A percentile compares a stretch with the other conserved stretches of the same genome.
Evolutionary conservation across 2,888 invertebrate genomes (phyloP).

Genomic region (Tinea pellionella): DNA sequence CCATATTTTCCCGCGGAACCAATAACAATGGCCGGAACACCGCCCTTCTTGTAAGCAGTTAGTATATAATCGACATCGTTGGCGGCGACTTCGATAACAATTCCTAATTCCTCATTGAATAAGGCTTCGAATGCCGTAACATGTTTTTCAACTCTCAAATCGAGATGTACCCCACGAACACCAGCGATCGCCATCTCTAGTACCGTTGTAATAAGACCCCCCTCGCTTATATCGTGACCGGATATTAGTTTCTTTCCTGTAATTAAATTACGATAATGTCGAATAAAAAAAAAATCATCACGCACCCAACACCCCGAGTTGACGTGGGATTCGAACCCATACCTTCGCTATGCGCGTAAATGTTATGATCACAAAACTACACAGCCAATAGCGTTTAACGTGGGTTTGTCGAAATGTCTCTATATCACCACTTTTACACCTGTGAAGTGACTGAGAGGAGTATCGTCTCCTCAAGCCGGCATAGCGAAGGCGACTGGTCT

Average conservation of each 20-base stretch:
- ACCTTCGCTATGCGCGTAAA: too few species aligned
- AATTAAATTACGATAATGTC: too few species aligned
- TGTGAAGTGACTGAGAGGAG: too few species aligned
- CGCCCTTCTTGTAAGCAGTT: slow-evolving; percentile 67
- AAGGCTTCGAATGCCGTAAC: slow-evolving; percentile 74
- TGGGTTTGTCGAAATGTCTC: too few species aligned
- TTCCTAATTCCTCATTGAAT: slow-evolving; percentile 89
- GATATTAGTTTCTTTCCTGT: slow-evolving; percentile 77
- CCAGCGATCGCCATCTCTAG: slow-evolving; percentile 98
- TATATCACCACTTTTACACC: too few species aligned
- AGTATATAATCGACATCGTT: slow-evolving; percentile 69
- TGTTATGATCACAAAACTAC: too few species aligned
- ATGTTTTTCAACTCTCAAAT: slow-evolving; percentile 54
- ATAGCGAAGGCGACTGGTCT: too few species aligned
- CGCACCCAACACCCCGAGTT: too few species aligned
- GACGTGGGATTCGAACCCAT: too few species aligned
- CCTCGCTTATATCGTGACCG: slow-evolving; percentile 97
- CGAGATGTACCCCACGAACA: slow-evolving; percentile 79
- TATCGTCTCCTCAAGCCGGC: too few species aligned
- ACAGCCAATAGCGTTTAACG: too few species aligned
- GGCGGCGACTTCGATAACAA: slow-evolving; percentile 79
- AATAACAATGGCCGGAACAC: slow-evolving; percentile 75
- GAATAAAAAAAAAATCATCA: too few species aligned
- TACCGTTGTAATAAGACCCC: slow-evolving; percentile 89
- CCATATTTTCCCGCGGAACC: slow-evolving; percentile 77